phyloP scores from a whole-genome alignment of 2,113 vertebrate genomes.

The Pongo abelii region DNA sequence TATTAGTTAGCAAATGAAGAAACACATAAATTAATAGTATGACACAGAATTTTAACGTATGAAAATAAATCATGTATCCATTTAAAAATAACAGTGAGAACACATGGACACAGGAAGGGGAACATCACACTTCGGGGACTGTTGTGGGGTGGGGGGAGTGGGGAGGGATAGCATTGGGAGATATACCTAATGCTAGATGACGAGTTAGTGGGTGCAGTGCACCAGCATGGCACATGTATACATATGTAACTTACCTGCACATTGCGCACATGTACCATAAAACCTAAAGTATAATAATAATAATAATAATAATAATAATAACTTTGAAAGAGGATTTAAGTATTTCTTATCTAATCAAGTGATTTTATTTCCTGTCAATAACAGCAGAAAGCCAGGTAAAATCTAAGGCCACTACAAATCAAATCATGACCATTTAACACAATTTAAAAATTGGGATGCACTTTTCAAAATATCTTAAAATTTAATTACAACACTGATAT shows the following conservation, averaged over 20 bases:
- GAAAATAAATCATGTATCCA: not conserved
- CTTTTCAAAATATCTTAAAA: not conserved
- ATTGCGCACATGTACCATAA: no score
- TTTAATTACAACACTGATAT: not conserved
- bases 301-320: no score
- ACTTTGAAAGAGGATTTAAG: not conserved
- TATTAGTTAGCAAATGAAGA: not conserved
- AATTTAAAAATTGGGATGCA: not conserved
- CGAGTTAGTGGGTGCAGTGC: no score
- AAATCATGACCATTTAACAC: not conserved
- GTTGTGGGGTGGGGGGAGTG: no score
- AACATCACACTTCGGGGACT: no score
- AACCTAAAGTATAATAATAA: no score
- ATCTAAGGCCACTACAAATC: not conserved
- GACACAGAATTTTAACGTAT: not conserved
- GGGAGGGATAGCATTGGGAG: no score
- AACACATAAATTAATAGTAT: not conserved
- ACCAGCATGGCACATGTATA: no score
- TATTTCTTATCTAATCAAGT: not conserved
- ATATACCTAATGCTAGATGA: no score
- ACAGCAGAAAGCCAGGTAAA: not conserved
- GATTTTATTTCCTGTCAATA: not conserved
- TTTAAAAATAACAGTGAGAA: not conserved
- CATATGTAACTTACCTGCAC: no score
- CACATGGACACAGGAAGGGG: no score